Evolutionary conservation across 1,140 invertebrate genomes (phyloP).

Genomic region (Aporrectodea caliginosa): DNA sequence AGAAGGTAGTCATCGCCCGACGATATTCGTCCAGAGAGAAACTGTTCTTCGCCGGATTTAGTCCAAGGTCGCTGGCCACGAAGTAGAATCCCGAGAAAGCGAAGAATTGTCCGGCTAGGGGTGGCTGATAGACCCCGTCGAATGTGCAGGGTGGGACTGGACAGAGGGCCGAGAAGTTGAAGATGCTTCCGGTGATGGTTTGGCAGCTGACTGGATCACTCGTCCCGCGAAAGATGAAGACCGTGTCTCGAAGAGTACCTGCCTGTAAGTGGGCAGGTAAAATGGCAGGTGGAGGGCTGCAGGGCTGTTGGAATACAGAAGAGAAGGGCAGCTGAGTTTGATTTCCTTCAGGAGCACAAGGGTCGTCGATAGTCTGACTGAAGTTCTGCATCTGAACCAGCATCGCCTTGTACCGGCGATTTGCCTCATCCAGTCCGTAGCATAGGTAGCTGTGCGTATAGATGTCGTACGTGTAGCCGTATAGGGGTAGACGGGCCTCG

Average conservation of each 20-base stretch:
- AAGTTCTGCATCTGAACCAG: slow-evolving; percentile 34
- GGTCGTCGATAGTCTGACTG: slow-evolving; percentile 34
- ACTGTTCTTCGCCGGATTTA: slow-evolving; percentile 17
- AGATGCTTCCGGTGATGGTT: slow-evolving; percentile 37
- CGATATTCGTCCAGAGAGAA: slow-evolving; percentile 38
- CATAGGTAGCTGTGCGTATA: slow-evolving; percentile 59
- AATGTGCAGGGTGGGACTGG: slow-evolving; percentile 41
- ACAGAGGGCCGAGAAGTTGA: slow-evolving; percentile 41
- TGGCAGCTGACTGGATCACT: slow-evolving; percentile 44
- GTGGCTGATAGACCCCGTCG: slow-evolving; percentile 45
- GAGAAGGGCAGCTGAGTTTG: neutral
- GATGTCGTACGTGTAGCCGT: slow-evolving; percentile 54
- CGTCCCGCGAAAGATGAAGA: slow-evolving; percentile 42
- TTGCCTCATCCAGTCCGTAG: slow-evolving; percentile 58
- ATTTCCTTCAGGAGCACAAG: slow-evolving; percentile 38
- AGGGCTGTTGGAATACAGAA: neutral
- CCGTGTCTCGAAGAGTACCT: slow-evolving; percentile 36
- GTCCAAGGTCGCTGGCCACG: slow-evolving; percentile 45
- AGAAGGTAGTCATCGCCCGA: slow-evolving; percentile 19
- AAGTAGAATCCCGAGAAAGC: slow-evolving; percentile 33
- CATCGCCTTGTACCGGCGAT: slow-evolving; percentile 39
- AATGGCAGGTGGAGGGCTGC: neutral
- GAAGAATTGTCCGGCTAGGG: slow-evolving; percentile 45
- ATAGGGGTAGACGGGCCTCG: too few relatives aligned
- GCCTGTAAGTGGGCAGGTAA: neutral